Evolutionary conservation across 1,140 invertebrate species (phyloP), one percentile per base, ranked within the genome.

Genomic region (Andrena cerasifolii): DNA sequence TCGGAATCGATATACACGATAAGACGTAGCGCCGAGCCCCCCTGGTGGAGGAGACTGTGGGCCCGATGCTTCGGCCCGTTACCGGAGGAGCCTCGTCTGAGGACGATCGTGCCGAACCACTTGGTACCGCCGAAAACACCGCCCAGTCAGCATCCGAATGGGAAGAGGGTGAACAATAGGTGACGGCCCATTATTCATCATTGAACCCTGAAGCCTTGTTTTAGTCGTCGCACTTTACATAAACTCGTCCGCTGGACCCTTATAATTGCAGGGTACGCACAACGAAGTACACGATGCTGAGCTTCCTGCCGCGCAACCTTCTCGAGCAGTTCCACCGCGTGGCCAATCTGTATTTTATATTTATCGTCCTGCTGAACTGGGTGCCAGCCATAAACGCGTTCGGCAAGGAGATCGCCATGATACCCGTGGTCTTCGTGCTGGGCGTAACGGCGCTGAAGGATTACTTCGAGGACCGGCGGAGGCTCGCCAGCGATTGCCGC

Each of bases 271-370:
- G 95, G 91, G 96, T 99, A 88, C 95, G 97, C 88, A 99, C 99
- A 89, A 99, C 98, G 4, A 99, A 99, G 93, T 99, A 99, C 91
- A 99, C 98, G 7, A 87, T 97, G 43, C 93, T 99, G 43, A 98
- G 97, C 86, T 99, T 99, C 93, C 93, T 99, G 86, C 98, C 98
- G 14, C 98, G 99, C 90, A 99, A 99, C 93, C 92, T 99, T 28
- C 95, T 99, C 90, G 99, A 99, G 93, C 99, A 99, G 93, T 99
- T 99, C 93, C 98, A 98, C 92, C 95, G 98, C 36, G 97, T 99
- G 89, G 99, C 99, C 49, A 99, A 99, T 94, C 94, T 99, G 78
- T 99, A 99, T 93, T 99, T 99, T 93, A 96, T 99, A 87, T 97
- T 98, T 89, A 99, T 99, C 86, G 97, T 99, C 70, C 93, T 99